These are phyloP conservation scores for Mormyrus proboscirostris DNA, from an alignment of 2,797 vertebrate species.

Conservation along the genomic window DNA sequence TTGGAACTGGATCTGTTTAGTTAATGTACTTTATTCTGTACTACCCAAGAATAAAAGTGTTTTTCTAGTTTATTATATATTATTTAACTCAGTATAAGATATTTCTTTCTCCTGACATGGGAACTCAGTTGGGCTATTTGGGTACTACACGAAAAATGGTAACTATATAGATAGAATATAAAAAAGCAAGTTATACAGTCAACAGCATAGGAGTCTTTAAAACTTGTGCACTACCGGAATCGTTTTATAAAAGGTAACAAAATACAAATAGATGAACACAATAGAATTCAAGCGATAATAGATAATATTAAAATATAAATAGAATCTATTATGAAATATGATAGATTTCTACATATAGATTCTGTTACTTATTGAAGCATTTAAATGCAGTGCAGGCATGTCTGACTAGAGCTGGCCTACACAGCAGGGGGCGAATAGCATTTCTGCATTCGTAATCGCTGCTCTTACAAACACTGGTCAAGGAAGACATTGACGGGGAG, in stretches of 20 bases:
- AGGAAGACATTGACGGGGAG: conserved; percentile 42
- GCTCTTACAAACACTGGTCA: conserved; percentile 33
- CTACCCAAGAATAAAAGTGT: background rate
- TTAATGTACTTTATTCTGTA: background rate
- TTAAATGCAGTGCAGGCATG: background rate
- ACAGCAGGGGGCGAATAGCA: background rate
- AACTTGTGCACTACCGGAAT: background rate
- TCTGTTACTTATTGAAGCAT: background rate
- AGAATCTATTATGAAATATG: background rate
- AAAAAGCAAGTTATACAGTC: background rate
- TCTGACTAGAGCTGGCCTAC: background rate
- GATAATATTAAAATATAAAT: background rate
- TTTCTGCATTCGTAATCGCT: no score
- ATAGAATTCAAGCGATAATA: background rate
- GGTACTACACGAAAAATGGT: background rate
- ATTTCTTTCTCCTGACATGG: background rate
- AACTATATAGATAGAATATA: background rate
- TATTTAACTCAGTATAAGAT: background rate
- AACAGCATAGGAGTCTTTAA: background rate
- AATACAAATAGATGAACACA: background rate
- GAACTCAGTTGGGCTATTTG: background rate
- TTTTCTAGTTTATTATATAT: background rate
- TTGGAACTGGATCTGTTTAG: background rate
- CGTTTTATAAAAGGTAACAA: background rate
- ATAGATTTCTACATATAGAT: background rate